Evolutionary conservation across 2,797 vertebrate species (phyloP).

Genomic region (Peromyscus attwateri): DNA sequence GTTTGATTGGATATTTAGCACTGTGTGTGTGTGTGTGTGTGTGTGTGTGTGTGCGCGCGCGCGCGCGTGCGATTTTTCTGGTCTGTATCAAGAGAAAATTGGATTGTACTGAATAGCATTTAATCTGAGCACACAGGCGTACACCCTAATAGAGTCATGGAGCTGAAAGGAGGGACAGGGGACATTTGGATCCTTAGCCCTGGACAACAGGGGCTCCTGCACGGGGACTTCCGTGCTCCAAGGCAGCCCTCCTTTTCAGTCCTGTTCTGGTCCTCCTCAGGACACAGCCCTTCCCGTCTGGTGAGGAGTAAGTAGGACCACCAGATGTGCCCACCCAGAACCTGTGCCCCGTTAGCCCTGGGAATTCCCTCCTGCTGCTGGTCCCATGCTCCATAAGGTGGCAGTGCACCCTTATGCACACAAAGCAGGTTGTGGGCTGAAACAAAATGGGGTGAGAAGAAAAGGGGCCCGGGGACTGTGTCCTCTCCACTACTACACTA

Average conservation of each 20-base stretch:
- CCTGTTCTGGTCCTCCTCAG: not conserved
- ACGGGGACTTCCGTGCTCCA: not conserved
- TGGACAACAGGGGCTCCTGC: not conserved
- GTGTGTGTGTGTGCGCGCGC: fast-evolving
- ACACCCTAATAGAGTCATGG: constrained; percentile 73
- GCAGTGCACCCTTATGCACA: not conserved
- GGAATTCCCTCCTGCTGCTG: not conserved
- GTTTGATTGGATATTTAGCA: constrained; percentile 71
- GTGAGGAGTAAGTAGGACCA: not conserved
- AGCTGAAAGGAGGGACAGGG: not conserved
- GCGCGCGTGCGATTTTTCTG: constrained; percentile 66
- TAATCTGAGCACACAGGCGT: constrained; percentile 76
- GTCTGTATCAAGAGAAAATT: constrained; percentile 86
- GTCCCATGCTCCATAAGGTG: not conserved
- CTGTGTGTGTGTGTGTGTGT: constrained; percentile 5
- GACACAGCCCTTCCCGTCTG: fast-evolving
- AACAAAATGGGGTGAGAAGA: not conserved
- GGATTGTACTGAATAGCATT: constrained; percentile 85
- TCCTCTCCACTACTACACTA: fast-evolving
- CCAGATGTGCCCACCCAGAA: not conserved
- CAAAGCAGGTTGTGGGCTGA: not conserved
- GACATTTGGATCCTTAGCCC: not conserved
- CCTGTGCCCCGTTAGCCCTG: not conserved
- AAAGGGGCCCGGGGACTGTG: not conserved
- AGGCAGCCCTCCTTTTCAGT: not conserved